Evolutionary conservation across 1,140 invertebrate genomes (phyloP).

Genomic region (Anagrus nilaparvatae): DNA sequence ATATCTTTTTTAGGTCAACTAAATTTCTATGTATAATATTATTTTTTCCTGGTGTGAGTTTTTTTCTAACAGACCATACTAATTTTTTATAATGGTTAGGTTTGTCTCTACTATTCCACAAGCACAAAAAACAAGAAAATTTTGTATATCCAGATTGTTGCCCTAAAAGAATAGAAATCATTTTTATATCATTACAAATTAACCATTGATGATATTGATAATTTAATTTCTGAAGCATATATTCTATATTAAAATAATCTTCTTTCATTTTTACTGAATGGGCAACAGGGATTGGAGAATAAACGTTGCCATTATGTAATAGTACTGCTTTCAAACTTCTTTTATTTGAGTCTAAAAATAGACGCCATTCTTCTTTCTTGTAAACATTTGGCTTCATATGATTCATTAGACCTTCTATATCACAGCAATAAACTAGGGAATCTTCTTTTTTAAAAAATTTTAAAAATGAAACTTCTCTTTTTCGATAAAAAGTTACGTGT

Average conservation of each 20-base stretch:
- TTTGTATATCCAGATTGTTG: conserved; percentile 2
- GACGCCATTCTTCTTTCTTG: conserved; percentile 3
- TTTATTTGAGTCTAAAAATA: conserved; percentile 22
- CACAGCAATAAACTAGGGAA: conserved; percentile 13
- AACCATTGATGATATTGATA: background rate
- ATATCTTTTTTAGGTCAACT: background rate
- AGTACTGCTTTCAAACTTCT: conserved; percentile 31
- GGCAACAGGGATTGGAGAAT: conserved; percentile 22
- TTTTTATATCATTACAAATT: conserved; percentile 1
- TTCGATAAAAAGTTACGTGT: conserved; percentile 8
- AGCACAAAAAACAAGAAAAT: background rate
- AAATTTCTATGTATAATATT: background rate
- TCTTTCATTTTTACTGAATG: conserved; percentile 28
- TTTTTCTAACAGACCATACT: background rate
- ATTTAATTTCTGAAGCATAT: background rate
- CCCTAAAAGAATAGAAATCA: conserved; percentile 1
- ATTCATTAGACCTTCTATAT: conserved; percentile 11
- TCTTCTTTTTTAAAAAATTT: conserved; percentile 11
- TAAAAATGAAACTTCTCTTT: conserved; percentile 13
- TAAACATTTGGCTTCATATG: conserved; percentile 3
- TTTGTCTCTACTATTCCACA: background rate
- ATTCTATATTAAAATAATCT: conserved; percentile 22
- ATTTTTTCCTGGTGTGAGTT: background rate
- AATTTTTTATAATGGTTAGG: background rate
- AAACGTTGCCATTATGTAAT: conserved; percentile 31